Percentiles rank a stretch among this genome's conserved stretches.
phyloP scores from a whole-genome alignment of 2,888 invertebrate species.

The Epirrhoe tristata region DNA sequence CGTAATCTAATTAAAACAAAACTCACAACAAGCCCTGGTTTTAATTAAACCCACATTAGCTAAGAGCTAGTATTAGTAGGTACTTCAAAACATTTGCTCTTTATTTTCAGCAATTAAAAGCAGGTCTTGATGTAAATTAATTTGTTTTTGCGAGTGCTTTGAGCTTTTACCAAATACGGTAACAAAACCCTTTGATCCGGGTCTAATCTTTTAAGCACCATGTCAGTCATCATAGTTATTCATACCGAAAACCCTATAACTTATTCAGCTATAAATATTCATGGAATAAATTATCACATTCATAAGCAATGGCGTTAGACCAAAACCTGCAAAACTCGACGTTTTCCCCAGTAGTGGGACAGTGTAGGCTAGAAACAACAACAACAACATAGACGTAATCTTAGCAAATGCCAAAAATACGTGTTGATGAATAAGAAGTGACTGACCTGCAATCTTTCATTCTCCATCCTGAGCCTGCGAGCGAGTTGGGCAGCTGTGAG shows the following conservation, averaged over 20 bases:
- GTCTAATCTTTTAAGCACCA: neutral
- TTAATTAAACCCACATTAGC: conserved; percentile 32
- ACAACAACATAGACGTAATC: neutral
- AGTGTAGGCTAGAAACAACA: too few relatives aligned
- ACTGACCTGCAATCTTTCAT: conserved; percentile 88
- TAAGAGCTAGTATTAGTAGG: conserved; percentile 11
- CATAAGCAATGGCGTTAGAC: too few relatives aligned
- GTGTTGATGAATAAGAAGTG: neutral
- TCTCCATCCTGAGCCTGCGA: conserved; percentile 89
- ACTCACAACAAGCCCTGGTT: conserved; percentile 14
- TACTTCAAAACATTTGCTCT: conserved; percentile 13
- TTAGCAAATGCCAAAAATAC: neutral
- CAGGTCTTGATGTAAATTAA: conserved; percentile 15
- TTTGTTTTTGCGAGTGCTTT: neutral
- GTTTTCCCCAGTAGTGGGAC: too few relatives aligned
- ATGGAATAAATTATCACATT: conserved; percentile 1
- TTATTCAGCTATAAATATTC: neutral
- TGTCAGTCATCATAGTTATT: neutral
- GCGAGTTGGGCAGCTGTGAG: conserved; percentile 85
- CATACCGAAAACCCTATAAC: conserved; percentile 1
- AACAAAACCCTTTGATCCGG: neutral
- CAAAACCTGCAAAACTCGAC: too few relatives aligned
- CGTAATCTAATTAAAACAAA: conserved; percentile 34
- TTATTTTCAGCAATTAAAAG: conserved; percentile 21
- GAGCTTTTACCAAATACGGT: neutral